Evolutionary conservation across 2,888 invertebrate species (phyloP).

Genomic region (Heteromurus nitidus): DNA sequence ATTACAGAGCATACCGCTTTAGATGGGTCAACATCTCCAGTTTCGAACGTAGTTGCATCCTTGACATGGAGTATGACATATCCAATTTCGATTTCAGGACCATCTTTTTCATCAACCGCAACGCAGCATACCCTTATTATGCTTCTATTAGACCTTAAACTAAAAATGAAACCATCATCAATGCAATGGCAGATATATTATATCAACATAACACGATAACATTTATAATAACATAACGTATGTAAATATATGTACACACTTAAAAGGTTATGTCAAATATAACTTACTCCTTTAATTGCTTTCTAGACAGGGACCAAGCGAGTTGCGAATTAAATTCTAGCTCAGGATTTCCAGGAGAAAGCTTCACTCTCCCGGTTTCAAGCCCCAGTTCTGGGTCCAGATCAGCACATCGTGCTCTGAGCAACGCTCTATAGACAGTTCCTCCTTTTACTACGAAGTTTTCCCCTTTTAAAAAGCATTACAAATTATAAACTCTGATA

Average conservation of each 20-base stretch:
- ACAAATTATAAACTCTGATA: too few species aligned
- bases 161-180: background rate
- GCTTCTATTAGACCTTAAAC: conserved; percentile 43
- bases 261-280: background rate
- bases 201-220: too few species aligned
- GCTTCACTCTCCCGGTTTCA: conserved; percentile 35
- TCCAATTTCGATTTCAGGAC: conserved; percentile 43
- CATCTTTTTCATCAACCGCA: conserved; percentile 17
- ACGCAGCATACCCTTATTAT: conserved; percentile 54
- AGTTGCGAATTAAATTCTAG: conserved; percentile 64
- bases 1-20: conserved; percentile 55
- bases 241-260: background rate
- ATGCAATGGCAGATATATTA: background rate
- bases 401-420: conserved; percentile 40
- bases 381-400: conserved; percentile 36
- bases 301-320: conserved; percentile 53
- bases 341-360: conserved; percentile 45
- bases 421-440: background rate
- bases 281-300: conserved; percentile 59
- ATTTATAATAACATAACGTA: too few species aligned
- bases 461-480: conserved; percentile 56
- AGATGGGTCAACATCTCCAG: conserved; percentile 53
- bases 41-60: conserved; percentile 49
- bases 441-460: conserved; percentile 61
- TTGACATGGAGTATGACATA: conserved; percentile 64